Base-by-base conservation (phyloP, 2,888 invertebrate genomes). In the Caradrina kadenii region DNA sequence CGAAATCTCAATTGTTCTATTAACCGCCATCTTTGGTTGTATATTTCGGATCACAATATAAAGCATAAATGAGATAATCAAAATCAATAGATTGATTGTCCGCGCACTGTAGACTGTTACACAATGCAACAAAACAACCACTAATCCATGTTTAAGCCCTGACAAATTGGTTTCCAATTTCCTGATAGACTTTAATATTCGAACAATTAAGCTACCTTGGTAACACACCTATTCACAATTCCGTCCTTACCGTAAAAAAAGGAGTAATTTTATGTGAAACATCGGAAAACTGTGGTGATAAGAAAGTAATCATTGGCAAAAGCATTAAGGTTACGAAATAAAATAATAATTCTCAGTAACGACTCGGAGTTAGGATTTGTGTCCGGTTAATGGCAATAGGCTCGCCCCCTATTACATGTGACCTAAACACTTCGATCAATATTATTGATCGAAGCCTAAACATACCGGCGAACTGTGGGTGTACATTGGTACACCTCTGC, bases 1-100 rank as follows among this genome's bases (percentile, higher is more conserved):
- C 62, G 56, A 58, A 45, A n/a, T 69, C 31, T 35, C 45, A 19
- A 63, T 71, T 83, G 62, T 78, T 59, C n/a, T 45, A 22, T 17
- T 64, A 63, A 71, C 61, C 55, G 45, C 49, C 15, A 56, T 45
- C 26, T 19, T 53, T 56, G n/a, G 45, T 52, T 53, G 52, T 45
- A n/a, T 45, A 45, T 58, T 72, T 56, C 19, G 31, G 42, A 22
- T 39, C 60, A 65, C 50, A 26, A 45, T 50, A 64, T 53, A 19
- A 52, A 63, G 31, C 64, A 73, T 22, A 65, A 6, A 55, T 55
- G 31, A 42, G 39, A 13, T 55, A 50, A 22, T 35, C 35, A 2
- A 2, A n/a, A 55, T 49, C 42, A 35, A 55, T 55, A 22, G 42
- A 55, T 39, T 13, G 22, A 64, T 48, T 64, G 48, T 65, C 21